Base-by-base conservation (phyloP, 2,113 vertebrate species). In the Chionodraco myersi region DNA sequence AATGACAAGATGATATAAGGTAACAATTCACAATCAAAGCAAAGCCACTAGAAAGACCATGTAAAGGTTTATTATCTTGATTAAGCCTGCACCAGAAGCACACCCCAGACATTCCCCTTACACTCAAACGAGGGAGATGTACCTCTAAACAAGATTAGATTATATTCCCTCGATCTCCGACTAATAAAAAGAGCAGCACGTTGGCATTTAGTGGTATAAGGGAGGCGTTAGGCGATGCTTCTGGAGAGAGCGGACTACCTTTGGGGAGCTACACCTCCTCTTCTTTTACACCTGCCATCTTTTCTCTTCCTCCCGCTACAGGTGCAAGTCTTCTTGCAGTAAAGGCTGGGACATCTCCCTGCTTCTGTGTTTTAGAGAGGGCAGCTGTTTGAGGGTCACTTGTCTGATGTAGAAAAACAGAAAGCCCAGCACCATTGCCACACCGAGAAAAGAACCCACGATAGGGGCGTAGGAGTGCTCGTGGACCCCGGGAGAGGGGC, bases 281-380 rank as follows among this genome's bases (percentile, higher is more conserved):
- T 82, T 89, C 79, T 88, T 83, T 82, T 78, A 58, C 34, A 1
- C 34, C 58, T 8, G n/a, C 57, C 72, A 59, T 34, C 51, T 36
- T 51, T 51, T 56, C 49, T 11, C 6, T 21, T 54, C 71, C 54
- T 51, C 57, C 58, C 11, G 65, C 90, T 93, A 93, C 89, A 95
- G 92, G 47, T 78, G 93, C 62, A 90, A 47, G 85, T 95, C 95
- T 36, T 94, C 94, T 85, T 96, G 95, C 86, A 98, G 90, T 66
- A 98, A 91, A 0, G 97, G 97, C 88, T 96, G 95, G 11, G 95
- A 92, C 91, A 96, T 97, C 93, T 98, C 97, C 79, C 93, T 87
- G 76, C 92, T 94, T 61, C 78, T 90, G 61, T 95, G 86, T 36
- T 90, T 94, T 67, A 95, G 78, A 21, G 89, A 68, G 10, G 94